A percentile compares a stretch with the other conserved stretches of the same genome.
These are phyloP conservation scores for Harpagifer antarcticus DNA, from an alignment of 2,797 vertebrate genomes.

Conservation along the genomic window DNA sequence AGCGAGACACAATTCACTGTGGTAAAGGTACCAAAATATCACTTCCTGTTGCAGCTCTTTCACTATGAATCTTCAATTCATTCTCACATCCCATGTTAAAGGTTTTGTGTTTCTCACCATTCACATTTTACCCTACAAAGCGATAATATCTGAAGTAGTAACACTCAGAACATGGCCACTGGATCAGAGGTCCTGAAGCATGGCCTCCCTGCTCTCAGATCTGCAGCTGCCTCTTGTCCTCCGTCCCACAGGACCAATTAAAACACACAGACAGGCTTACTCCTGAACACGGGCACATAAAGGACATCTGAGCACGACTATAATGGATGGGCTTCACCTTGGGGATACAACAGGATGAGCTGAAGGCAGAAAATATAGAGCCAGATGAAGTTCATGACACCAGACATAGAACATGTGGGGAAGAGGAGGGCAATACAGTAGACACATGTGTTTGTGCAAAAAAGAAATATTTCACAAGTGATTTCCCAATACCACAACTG, in stretches of 20 bases:
- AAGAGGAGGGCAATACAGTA: background rate
- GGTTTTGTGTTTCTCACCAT: background rate
- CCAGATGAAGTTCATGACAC: slow-evolving; percentile 10
- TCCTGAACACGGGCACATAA: slow-evolving; percentile 49
- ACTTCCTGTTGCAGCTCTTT: slow-evolving; percentile 62
- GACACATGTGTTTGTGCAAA: slow-evolving; percentile 18
- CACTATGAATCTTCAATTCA: background rate
- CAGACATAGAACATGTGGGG: background rate
- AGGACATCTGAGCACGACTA: slow-evolving; percentile 40
- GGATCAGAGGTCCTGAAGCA: background rate
- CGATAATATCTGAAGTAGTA: background rate
- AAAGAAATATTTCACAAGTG: slow-evolving; percentile 36
- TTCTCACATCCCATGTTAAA: background rate
- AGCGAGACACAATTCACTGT: slow-evolving; percentile 46
- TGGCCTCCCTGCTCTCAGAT: slow-evolving; percentile 19
- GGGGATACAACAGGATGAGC: slow-evolving; percentile 34
- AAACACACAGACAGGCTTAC: slow-evolving; percentile 30
- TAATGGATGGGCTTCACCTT: slow-evolving; percentile 36
- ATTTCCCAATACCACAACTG: slow-evolving; percentile 41
- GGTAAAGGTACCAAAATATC: slow-evolving; percentile 45
- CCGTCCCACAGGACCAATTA: slow-evolving; percentile 70
- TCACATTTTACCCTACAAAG: background rate
- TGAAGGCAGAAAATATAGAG: slow-evolving; percentile 14
- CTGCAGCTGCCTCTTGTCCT: slow-evolving; percentile 52
- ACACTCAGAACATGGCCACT: background rate